Conservation (phyloP, 2,113 vertebrate genomes). For the Saguinus midas region DNA sequence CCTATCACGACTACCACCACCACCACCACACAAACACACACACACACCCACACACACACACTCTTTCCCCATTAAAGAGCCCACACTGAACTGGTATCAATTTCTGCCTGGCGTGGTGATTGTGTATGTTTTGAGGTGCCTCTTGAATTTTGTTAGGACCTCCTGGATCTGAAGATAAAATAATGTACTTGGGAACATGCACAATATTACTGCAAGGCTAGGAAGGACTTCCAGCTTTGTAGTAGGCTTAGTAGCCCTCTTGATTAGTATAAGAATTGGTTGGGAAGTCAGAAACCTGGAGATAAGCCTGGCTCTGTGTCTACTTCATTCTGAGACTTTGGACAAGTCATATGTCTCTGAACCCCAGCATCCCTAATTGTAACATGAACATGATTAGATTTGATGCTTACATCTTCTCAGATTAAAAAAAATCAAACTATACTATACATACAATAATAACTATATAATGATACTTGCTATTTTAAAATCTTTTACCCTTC, state of each 20-base stretch:
- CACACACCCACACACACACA: background rate
- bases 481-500: background rate
- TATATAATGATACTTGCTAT: background rate
- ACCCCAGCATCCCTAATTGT: background rate
- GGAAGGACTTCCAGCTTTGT: background rate
- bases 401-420: background rate
- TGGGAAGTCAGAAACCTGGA: background rate
- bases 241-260: background rate
- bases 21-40: background rate
- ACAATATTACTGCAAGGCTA: background rate
- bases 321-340: constrained; percentile 8
- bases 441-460: background rate
- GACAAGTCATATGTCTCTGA: background rate
- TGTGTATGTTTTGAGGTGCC: background rate
- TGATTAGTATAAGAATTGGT: background rate
- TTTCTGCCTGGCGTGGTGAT: background rate
- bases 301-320: background rate
- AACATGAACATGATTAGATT: background rate
- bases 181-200: background rate
- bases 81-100: background rate
- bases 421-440: constrained; percentile 8
- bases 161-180: constrained; percentile 3
- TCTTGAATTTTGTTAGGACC: background rate
- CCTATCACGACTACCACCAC: background rate
- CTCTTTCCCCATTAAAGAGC: background rate